Evolutionary conservation across 2,888 invertebrate genomes (phyloP).

Genomic region (Drosophila sordidula): DNA sequence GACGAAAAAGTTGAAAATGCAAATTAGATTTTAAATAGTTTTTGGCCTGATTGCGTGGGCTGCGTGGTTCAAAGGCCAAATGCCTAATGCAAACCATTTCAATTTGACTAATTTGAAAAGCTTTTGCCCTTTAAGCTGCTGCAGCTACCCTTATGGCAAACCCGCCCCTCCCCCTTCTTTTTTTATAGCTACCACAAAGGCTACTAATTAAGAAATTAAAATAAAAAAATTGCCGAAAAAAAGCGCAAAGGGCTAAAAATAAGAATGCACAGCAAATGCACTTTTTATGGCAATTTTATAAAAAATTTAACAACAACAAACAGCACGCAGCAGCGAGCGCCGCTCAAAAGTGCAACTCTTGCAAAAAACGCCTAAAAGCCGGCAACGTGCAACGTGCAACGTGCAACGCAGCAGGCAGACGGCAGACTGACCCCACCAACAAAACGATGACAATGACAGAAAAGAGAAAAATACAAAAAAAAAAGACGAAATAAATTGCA

Average conservation of each 20-base stretch:
- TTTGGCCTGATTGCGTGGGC: constrained; percentile 57
- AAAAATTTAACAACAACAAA: constrained; percentile 78
- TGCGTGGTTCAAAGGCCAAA: constrained; percentile 57
- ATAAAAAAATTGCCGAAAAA: constrained; percentile 53
- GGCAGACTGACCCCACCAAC: constrained; percentile 55
- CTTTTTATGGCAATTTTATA: constrained; percentile 79
- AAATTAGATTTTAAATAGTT: constrained; percentile 79
- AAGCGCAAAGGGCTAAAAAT: constrained; percentile 8
- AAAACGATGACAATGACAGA: constrained; percentile 76
- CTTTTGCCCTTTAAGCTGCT: constrained; percentile 26
- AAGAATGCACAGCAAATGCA: constrained; percentile 62
- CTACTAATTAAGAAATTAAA: constrained; percentile 80
- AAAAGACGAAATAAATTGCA: constrained; percentile 43
- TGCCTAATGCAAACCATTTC: constrained; percentile 60
- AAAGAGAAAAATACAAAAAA: constrained; percentile 16
- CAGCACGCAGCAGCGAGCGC: constrained; percentile 30
- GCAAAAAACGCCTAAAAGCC: constrained; percentile 65
- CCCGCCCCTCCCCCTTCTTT: background rate
- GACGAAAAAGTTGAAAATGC: constrained; percentile 55
- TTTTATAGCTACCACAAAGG: constrained; percentile 59
- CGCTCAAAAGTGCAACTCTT: constrained; percentile 76
- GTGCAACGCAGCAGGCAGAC: constrained; percentile 14
- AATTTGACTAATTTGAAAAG: constrained; percentile 70
- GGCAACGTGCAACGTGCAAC: constrained; percentile 39
- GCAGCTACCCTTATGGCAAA: constrained; percentile 24